Evolutionary conservation across 2,888 invertebrate genomes (phyloP).

Genomic region (Drosophila gaucha): DNA sequence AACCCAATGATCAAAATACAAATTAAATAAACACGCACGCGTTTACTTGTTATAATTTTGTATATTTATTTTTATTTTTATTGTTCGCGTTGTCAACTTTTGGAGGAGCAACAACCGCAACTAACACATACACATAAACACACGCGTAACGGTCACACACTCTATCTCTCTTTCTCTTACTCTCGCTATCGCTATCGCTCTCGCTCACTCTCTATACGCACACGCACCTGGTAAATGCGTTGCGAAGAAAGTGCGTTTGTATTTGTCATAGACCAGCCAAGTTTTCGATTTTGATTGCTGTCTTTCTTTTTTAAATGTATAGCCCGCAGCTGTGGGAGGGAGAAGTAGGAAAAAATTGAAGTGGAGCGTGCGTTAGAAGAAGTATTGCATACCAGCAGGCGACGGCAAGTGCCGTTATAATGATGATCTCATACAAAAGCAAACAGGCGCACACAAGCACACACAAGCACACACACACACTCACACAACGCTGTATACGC

Average conservation of each 20-base stretch:
- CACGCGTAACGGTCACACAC: slow-evolving; percentile 39
- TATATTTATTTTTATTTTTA: slow-evolving; percentile 9
- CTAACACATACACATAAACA: slow-evolving; percentile 53
- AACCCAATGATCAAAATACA: slow-evolving; percentile 63
- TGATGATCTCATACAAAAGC: slow-evolving; percentile 71
- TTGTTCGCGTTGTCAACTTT: slow-evolving; percentile 41
- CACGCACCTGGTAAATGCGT: slow-evolving; percentile 74
- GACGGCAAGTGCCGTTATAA: slow-evolving; percentile 45
- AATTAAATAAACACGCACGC: slow-evolving; percentile 66
- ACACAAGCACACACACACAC: slow-evolving; percentile 10
- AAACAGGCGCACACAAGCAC: slow-evolving; percentile 18
- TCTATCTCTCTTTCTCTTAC: slow-evolving; percentile 12
- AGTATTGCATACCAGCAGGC: slow-evolving; percentile 74
- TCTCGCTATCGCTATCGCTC: slow-evolving; percentile 15
- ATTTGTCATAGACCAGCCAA: slow-evolving; percentile 61
- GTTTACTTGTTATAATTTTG: slow-evolving; percentile 41
- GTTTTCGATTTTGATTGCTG: slow-evolving; percentile 54
- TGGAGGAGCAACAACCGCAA: slow-evolving; percentile 58
- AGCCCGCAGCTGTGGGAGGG: slow-evolving; percentile 40
- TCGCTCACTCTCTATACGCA: slow-evolving; percentile 53
- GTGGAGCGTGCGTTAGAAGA: slow-evolving; percentile 23
- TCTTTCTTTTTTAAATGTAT: slow-evolving; percentile 33
- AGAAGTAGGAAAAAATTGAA: slow-evolving; percentile 18
- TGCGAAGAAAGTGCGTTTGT: slow-evolving; percentile 70
- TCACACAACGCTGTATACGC: slow-evolving; percentile 26